Percentiles rank a stretch among this genome's conserved stretches.
Evolutionary conservation across 2,888 invertebrate species (phyloP).

Genomic region (Ptycholaimellus sp.): DNA sequence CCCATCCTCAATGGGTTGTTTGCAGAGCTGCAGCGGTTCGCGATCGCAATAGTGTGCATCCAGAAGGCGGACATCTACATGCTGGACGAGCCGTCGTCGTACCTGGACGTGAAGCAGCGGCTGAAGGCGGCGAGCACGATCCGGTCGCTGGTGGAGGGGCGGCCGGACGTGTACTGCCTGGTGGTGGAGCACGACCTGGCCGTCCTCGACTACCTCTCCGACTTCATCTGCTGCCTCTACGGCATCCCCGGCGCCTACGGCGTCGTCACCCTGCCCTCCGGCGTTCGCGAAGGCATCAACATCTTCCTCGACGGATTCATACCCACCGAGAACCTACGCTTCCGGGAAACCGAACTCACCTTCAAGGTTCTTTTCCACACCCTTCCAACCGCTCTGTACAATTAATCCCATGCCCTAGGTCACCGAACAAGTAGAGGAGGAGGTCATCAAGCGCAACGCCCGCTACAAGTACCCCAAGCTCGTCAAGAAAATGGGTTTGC

Average conservation of each 20-base stretch:
- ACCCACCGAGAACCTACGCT: constrained; percentile 91
- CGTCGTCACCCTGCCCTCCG: constrained; percentile 98
- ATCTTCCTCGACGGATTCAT: constrained; percentile 98
- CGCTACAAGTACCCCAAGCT: constrained; percentile 83
- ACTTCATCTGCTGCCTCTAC: constrained; percentile 93
- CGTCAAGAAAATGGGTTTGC: constrained; percentile 39
- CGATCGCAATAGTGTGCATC: constrained; percentile 92
- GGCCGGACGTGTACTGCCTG: constrained; percentile 55
- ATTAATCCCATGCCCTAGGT: constrained; percentile 32
- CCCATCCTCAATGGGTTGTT: too few species aligned
- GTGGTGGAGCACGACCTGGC: constrained; percentile 98
- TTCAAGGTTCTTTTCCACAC: constrained; percentile 41
- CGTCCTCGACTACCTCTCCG: constrained; percentile 88
- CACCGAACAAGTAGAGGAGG: constrained; percentile 84
- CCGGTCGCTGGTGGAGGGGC: constrained; percentile 50
- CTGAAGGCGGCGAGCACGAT: constrained; percentile 85
- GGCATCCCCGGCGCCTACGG: constrained; percentile 86
- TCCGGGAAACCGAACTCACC: constrained; percentile 79
- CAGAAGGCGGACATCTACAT: constrained; percentile 95
- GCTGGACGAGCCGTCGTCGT: constrained; percentile 98
- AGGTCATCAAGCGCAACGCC: constrained; percentile 85
- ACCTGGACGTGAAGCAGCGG: constrained; percentile 92
- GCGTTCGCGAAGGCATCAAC: constrained; percentile 97
- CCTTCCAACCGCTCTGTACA: constrained; percentile 33
- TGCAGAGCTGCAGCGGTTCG: constrained; percentile 92